phyloP scores from a whole-genome alignment of 1,140 invertebrate species.

The Elymnias hypermnestra region DNA sequence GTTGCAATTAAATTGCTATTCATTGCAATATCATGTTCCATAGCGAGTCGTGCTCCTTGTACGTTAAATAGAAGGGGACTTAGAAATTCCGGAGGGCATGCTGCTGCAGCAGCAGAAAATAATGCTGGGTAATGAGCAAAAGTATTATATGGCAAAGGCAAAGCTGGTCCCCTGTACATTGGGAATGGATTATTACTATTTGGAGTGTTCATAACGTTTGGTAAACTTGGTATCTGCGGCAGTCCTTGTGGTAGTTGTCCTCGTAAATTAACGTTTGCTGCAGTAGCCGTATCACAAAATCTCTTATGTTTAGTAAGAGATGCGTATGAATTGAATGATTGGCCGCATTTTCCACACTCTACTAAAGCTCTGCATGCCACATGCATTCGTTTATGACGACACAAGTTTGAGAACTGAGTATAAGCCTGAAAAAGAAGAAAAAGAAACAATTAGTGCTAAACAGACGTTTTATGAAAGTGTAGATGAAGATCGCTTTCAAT shows the following conservation, averaged over 20 bases:
- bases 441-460: slow-evolving; percentile 13
- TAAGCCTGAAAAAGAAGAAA: slow-evolving; percentile 87
- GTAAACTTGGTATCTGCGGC: slow-evolving; percentile 68
- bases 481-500: too few species aligned
- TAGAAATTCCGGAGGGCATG: slow-evolving; percentile 71
- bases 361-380: slow-evolving; percentile 91
- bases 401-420: slow-evolving; percentile 99
- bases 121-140: slow-evolving; percentile 79
- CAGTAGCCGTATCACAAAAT: slow-evolving; percentile 83
- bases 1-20: slow-evolving; percentile 55
- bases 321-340: slow-evolving; percentile 92
- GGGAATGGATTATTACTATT: slow-evolving; percentile 80
- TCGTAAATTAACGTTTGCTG: slow-evolving; percentile 66
- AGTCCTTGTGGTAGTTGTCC: slow-evolving; percentile 67
- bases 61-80: slow-evolving; percentile 77
- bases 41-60: slow-evolving; percentile 60
- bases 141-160: slow-evolving; percentile 79
- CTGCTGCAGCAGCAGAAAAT: slow-evolving; percentile 71
- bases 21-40: slow-evolving; percentile 64
- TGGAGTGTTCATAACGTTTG: slow-evolving; percentile 74
- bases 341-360: slow-evolving; percentile 94
- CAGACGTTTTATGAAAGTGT: too few species aligned
- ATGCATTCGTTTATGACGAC: slow-evolving; percentile 99
- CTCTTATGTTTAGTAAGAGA: slow-evolving; percentile 90
- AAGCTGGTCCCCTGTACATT: slow-evolving; percentile 77